Conservation (phyloP, 2,113 vertebrate genomes). For the Mastomys natalensis region DNA sequence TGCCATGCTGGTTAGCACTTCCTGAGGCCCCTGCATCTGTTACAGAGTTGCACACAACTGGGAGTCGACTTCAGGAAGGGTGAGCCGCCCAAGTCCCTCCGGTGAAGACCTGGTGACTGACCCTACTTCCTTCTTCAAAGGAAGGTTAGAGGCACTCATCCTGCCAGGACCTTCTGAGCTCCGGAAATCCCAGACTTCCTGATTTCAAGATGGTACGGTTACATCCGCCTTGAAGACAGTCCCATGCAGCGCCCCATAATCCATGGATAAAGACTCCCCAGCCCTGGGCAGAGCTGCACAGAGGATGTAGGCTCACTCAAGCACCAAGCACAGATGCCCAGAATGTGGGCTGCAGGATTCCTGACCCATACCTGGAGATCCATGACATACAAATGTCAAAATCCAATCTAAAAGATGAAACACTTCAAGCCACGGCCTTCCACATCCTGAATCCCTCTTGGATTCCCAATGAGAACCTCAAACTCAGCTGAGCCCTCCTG, state of each 20-base stretch:
- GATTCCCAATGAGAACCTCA: not conserved
- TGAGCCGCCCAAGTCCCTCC: too few relatives aligned
- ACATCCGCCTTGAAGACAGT: not conserved
- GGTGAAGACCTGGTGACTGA: not conserved
- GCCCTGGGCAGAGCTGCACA: not conserved
- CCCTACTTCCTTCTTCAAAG: not conserved
- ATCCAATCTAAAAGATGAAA: not conserved
- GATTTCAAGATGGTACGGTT: not conserved
- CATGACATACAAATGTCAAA: not conserved
- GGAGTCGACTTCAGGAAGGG: not conserved
- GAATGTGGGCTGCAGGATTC: not conserved
- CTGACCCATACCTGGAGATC: not conserved
- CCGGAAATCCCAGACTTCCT: not conserved
- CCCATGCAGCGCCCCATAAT: not conserved
- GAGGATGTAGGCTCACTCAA: not conserved
- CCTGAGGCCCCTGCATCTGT: not conserved
- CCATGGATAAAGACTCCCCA: not conserved
- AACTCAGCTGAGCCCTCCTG: not conserved
- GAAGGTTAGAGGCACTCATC: not conserved
- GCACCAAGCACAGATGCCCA: not conserved
- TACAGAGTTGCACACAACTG: not conserved
- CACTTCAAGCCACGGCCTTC: not conserved
- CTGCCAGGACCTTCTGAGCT: not conserved
- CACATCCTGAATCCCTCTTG: rapidly evolving
- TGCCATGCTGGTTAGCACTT: not conserved